Evolutionary conservation across 1,140 invertebrate genomes (phyloP).

Genomic region (Drosophila chauvacae): DNA sequence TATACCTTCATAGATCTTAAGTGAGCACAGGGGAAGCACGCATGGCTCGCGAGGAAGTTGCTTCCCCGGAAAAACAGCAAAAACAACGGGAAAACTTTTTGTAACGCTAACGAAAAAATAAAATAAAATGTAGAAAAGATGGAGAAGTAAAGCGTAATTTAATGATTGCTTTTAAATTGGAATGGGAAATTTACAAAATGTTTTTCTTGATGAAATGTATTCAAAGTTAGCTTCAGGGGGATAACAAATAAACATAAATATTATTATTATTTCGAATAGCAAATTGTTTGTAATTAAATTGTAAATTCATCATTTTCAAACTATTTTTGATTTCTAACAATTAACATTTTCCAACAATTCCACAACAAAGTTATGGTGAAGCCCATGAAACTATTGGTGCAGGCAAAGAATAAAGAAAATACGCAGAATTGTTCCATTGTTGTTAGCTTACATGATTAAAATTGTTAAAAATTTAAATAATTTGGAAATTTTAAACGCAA

Average conservation of each 20-base stretch:
- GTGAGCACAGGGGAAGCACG: not conserved
- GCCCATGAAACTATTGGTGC: too few species aligned
- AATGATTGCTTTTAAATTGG: not conserved
- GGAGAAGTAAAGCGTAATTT: not conserved
- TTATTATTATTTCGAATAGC: too few species aligned
- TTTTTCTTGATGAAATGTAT: not conserved
- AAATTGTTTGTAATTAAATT: too few species aligned
- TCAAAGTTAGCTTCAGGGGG: not conserved
- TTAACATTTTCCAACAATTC: not conserved
- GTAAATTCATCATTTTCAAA: too few species aligned
- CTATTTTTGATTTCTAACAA: too few species aligned
- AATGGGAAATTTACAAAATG: not conserved
- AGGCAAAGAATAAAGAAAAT: too few species aligned
- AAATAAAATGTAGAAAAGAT: not conserved
- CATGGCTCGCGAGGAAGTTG: not conserved
- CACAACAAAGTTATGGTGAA: too few species aligned
- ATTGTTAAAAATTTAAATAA: too few species aligned
- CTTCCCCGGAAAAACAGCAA: not conserved
- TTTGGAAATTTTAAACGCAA: too few species aligned
- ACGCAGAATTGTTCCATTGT: too few species aligned
- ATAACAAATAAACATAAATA: too few species aligned
- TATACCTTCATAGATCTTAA: slow-evolving; percentile 23
- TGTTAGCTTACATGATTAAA: too few species aligned
- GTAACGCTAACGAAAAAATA: slow-evolving; percentile 22
- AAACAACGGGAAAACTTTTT: slow-evolving; percentile 9